phyloP scores from a whole-genome alignment of 2,888 invertebrate species.

The Salpingus planirostris region DNA sequence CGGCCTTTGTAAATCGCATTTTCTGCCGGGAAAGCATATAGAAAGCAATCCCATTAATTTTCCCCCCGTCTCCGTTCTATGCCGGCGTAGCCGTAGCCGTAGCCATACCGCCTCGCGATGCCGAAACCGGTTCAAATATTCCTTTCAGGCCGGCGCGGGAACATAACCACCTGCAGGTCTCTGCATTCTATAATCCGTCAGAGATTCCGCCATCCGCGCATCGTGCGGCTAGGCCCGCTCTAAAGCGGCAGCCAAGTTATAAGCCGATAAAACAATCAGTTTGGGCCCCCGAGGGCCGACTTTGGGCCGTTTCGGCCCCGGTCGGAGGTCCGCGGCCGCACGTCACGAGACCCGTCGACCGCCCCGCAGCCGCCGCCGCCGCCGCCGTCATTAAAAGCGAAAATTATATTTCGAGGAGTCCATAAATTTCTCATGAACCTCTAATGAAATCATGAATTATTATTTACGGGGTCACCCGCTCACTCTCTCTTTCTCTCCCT shows the following conservation, averaged over 20 bases:
- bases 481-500: no score
- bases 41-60: slow-evolving; percentile 28
- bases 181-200: slow-evolving; percentile 20
- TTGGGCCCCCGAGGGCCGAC: slow-evolving; percentile 7
- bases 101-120: no score
- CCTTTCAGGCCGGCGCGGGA: slow-evolving; percentile 21
- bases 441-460: slow-evolving; percentile 25
- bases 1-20: slow-evolving; percentile 16
- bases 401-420: slow-evolving; percentile 22
- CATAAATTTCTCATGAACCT: slow-evolving; percentile 24
- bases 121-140: slow-evolving; percentile 15
- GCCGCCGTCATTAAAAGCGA: slow-evolving; percentile 17
- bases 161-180: slow-evolving; percentile 24
- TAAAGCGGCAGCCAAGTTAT: slow-evolving; percentile 15
- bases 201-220: slow-evolving; percentile 11
- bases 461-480: slow-evolving; percentile 18
- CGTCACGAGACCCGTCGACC: slow-evolving; percentile 11
- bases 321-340: slow-evolving; percentile 11
- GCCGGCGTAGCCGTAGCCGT: no score
- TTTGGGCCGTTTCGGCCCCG: slow-evolving; percentile 6
- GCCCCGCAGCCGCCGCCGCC: no score
- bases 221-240: slow-evolving; percentile 8
- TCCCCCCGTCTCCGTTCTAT: slow-evolving; percentile 17
- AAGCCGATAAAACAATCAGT: slow-evolving; percentile 16
- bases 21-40: slow-evolving; percentile 19